These are phyloP conservation scores for Macrotrachela quadricornifera DNA, from an alignment of 1,140 invertebrate genomes.

Conservation along the genomic window DNA sequence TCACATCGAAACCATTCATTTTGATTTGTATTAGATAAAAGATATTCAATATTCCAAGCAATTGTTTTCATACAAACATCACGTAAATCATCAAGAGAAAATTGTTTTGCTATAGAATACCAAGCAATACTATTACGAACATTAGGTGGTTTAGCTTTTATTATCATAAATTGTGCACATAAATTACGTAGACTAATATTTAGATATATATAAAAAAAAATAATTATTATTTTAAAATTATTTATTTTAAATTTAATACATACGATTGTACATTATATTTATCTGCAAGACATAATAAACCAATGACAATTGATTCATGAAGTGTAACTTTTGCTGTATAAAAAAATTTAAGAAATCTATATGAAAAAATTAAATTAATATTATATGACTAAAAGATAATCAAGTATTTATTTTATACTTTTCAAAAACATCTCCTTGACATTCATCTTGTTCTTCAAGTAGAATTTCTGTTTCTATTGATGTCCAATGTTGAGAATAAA, in stretches of 20 bases:
- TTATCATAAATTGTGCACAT: constrained; percentile 25
- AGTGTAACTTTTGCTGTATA: constrained; percentile 27
- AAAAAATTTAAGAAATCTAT: constrained; percentile 23
- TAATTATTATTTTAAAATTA: too few relatives aligned
- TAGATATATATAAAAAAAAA: too few relatives aligned
- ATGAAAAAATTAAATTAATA: too few relatives aligned
- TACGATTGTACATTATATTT: constrained; percentile 26
- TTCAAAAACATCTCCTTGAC: constrained; percentile 1
- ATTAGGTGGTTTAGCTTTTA: constrained; percentile 19
- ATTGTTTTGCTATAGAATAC: constrained; percentile 27
- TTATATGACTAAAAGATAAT: too few relatives aligned
- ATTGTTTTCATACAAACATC: constrained; percentile 24
- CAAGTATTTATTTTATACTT: too few relatives aligned
- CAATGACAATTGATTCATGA: constrained; percentile 18
- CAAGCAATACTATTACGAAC: constrained; percentile 24
- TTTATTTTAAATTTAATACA: too few relatives aligned
- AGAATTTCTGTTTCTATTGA: constrained; percentile 9
- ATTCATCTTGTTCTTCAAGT: constrained; percentile 15
- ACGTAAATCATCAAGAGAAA: constrained; percentile 18
- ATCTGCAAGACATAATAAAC: constrained; percentile 28
- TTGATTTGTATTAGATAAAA: constrained; percentile 12
- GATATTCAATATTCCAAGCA: constrained; percentile 25
- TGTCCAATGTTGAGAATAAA: constrained; percentile 21
- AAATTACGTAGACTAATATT: constrained; percentile 16
- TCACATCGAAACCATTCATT: constrained; percentile 26